A percentile compares a stretch with the other conserved stretches of the same genome.
phyloP scores from a whole-genome alignment of 2,797 vertebrate genomes.

The Eurystomus glaucurus region DNA sequence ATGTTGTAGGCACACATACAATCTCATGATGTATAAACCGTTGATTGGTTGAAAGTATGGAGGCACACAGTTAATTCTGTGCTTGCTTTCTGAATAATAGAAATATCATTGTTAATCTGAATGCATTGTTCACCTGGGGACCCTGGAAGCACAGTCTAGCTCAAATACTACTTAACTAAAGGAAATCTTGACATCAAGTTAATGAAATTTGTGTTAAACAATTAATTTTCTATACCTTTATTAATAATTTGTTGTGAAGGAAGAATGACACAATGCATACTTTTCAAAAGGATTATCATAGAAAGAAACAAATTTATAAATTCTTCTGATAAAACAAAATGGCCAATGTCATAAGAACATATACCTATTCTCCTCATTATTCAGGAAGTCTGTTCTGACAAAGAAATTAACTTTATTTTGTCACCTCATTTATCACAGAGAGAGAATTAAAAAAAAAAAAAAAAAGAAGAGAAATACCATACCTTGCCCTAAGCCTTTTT shows the following conservation, averaged over 20 bases:
- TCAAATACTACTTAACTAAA: not conserved
- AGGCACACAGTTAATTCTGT: not conserved
- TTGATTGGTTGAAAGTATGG: not conserved
- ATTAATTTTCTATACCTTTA: not conserved
- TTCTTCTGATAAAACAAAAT: conserved; percentile 38
- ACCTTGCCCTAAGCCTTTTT: conserved; percentile 54
- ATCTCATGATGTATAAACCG: not conserved
- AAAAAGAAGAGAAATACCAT: not conserved
- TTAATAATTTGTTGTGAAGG: not conserved
- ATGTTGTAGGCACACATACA: not conserved
- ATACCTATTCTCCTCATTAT: not conserved
- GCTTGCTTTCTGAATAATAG: not conserved
- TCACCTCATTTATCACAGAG: conserved; percentile 63
- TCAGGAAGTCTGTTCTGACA: conserved; percentile 43
- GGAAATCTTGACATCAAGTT: not conserved
- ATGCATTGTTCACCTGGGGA: not conserved
- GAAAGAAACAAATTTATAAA: not conserved
- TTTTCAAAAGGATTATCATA: not conserved
- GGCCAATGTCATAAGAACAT: not conserved
- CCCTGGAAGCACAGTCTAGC: not conserved
- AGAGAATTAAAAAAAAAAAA: not conserved
- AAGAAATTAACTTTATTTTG: conserved; percentile 73
- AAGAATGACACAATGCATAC: not conserved
- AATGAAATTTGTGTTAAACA: not conserved
- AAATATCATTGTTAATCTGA: not conserved